Evolutionary conservation across 2,113 vertebrate species (phyloP), one percentile per base, ranked within the genome.

Genomic region (Festucalex cinctus): DNA sequence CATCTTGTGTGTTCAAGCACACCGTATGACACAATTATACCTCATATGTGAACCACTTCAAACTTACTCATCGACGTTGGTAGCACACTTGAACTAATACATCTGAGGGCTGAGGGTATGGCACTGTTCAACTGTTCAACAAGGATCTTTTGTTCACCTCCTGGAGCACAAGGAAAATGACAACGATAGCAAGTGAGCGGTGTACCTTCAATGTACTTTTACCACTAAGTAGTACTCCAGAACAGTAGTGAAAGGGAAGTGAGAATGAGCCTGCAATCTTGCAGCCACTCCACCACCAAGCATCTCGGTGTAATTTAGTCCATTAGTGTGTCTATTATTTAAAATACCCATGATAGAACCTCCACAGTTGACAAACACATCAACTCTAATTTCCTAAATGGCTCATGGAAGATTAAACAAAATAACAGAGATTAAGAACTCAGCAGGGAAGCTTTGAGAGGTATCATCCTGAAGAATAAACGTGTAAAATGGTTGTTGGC

Each of bases 311-410:
- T 41, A 37, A 41, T 61, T 61, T 41, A 41, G 59, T 61, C 59
- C 37, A 61, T 61, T 61, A 61, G 59, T 24, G 59, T 41, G 59
- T 61, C 59, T 41, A n/a, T 61, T 61, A 41, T 61, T 41, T 41
- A 61, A 61, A 41, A 61, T 41, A 41, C 59, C 35, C 59, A 61
- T 39, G 59, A 14, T 14, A 41, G 37, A 61, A 41, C 36, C 59
- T 41, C 59, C 20, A 39, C 59, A 61, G 59, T 61, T 41, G 59
- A 61, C 59, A 61, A 41, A 39, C 59, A 61, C 36, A 61, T 61
- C 59, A 61, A 41, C 37, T 41, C n/a, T 24, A 41, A 61, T 41
- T 61, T 39, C 22, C 59, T 41, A 61, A 61, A 61, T 61, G 59
- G 37, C 20, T 37, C n/a, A 24, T 24, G 12, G 36, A 41, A 14